Evolutionary conservation across 2,797 vertebrate species (phyloP).

Genomic region (Pygocentrus nattereri): DNA sequence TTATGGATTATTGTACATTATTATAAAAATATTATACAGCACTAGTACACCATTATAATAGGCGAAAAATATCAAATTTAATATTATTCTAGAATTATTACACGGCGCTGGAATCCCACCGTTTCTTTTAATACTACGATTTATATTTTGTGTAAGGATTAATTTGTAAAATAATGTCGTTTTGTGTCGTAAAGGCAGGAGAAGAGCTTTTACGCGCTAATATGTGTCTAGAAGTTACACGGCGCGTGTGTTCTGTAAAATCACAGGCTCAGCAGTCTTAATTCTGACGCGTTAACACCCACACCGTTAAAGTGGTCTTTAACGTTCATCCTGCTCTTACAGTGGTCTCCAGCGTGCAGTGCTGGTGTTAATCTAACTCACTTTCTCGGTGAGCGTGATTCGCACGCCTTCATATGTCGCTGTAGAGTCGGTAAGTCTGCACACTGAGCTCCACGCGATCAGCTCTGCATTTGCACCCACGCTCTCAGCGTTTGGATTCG

Average conservation of each 20-base stretch:
- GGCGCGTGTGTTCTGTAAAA: neutral
- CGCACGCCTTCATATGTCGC: neutral
- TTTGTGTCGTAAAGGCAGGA: too few species aligned
- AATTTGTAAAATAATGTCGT: too few species aligned
- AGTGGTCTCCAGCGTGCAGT: neutral
- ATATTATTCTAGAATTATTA: too few species aligned
- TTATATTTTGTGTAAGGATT: too few species aligned
- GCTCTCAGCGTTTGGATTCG: neutral
- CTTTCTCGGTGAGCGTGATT: neutral
- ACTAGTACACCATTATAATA: neutral
- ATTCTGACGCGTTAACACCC: neutral
- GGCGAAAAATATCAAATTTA: too few species aligned
- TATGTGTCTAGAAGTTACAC: neutral
- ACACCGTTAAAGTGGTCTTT: neutral
- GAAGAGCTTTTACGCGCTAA: neutral
- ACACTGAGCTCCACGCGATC: neutral
- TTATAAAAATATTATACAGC: neutral
- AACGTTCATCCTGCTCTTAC: neutral
- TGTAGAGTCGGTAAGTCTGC: neutral
- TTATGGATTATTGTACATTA: neutral
- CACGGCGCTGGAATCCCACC: too few species aligned
- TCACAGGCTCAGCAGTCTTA: neutral
- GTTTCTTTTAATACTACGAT: too few species aligned
- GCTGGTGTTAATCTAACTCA: constrained; percentile 16
- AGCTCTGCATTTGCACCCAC: neutral